phyloP scores from a whole-genome alignment of 1,140 invertebrate genomes.

The Conus ventricosus region DNA sequence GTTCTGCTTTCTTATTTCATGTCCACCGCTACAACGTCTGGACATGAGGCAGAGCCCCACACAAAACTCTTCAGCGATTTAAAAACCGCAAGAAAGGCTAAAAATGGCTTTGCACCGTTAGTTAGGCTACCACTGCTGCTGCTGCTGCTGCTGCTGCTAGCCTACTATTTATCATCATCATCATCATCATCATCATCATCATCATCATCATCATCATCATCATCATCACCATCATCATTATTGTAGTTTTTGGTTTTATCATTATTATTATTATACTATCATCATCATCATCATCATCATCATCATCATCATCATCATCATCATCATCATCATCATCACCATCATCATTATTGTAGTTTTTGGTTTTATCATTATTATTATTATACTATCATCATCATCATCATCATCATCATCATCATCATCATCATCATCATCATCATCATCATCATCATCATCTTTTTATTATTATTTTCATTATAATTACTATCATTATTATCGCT shows the following conservation, averaged over 20 bases:
- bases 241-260: too few species aligned
- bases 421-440: constrained; percentile 26
- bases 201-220: constrained; percentile 33
- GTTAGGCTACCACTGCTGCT: too few species aligned
- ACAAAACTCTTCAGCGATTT: too few species aligned
- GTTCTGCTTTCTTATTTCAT: too few species aligned
- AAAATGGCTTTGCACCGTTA: too few species aligned
- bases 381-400: constrained; percentile 34
- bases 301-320: constrained; percentile 20
- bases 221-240: constrained; percentile 28
- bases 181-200: constrained; percentile 32
- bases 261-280: not conserved
- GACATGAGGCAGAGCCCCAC: too few species aligned
- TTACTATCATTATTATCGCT: too few species aligned
- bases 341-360: constrained; percentile 19
- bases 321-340: constrained; percentile 24
- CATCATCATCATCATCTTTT: constrained; percentile 22
- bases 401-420: constrained; percentile 28
- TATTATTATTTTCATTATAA: too few species aligned
- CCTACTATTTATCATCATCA: constrained; percentile 5
- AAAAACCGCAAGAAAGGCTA: too few species aligned
- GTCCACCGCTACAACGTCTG: too few species aligned
- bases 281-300: constrained; percentile 34
- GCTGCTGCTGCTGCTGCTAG: too few species aligned
- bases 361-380: too few species aligned